Evolutionary conservation across 1,140 invertebrate genomes (phyloP).

Genomic region (Saccostrea glomerata): DNA sequence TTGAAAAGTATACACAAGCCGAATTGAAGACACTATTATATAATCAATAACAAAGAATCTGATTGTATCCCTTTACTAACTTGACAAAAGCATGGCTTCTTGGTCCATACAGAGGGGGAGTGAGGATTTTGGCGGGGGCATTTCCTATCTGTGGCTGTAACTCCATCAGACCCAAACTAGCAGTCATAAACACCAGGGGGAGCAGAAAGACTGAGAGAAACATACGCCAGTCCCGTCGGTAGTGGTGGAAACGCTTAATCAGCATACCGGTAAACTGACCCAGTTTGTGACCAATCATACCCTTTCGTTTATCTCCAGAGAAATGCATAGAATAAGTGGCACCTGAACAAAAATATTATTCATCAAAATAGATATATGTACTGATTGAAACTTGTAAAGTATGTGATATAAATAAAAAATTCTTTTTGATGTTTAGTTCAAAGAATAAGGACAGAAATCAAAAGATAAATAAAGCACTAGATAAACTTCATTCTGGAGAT

Average conservation of each 20-base stretch:
- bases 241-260: conserved; percentile 75
- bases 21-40: not conserved
- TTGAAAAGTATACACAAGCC: not conserved
- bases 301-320: conserved; percentile 36
- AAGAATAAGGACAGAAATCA: too few relatives aligned
- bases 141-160: conserved; percentile 62
- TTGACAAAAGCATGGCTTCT: conserved; percentile 67
- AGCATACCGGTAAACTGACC: conserved; percentile 71
- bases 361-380: not conserved
- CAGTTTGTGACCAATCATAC: conserved; percentile 51
- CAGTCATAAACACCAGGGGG: conserved; percentile 69
- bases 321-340: not conserved
- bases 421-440: too few relatives aligned
- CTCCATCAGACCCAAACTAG: conserved; percentile 69
- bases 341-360: not conserved
- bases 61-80: conserved; percentile 59
- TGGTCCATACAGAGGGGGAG: conserved; percentile 75
- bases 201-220: conserved; percentile 70
- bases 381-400: not conserved
- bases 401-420: not conserved
- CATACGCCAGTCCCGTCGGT: conserved; percentile 72
- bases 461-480: too few relatives aligned
- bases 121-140: conserved; percentile 68
- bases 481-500: too few relatives aligned
- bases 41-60: too few relatives aligned